Percentiles rank a stretch among this genome's conserved stretches.
Conservation (phyloP, 1,140 invertebrate genomes). For the Atta texana region DNA sequence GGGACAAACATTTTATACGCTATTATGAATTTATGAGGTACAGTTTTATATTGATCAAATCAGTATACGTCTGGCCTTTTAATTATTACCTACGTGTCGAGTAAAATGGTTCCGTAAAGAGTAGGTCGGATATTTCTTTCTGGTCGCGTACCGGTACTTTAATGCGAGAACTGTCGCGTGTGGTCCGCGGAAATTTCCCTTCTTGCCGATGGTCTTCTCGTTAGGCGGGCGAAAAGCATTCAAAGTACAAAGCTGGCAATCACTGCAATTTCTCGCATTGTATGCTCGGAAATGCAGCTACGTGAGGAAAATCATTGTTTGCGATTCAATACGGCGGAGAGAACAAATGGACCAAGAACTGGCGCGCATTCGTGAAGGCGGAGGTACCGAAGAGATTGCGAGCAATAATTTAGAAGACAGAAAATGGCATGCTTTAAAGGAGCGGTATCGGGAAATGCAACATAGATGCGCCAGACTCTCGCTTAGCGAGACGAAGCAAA, state of each 20-base stretch:
- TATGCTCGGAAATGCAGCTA: conserved; percentile 61
- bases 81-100: conserved; percentile 41
- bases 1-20: background rate
- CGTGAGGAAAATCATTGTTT: conserved; percentile 74
- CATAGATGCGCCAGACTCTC: background rate
- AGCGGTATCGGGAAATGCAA: background rate
- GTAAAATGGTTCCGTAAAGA: conserved; percentile 16
- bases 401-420: conserved; percentile 66
- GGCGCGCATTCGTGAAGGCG: conserved; percentile 30
- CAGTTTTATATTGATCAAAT: conserved; percentile 8
- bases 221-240: conserved; percentile 46
- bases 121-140: conserved; percentile 41
- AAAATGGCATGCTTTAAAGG: conserved; percentile 44
- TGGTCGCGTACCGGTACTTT: conserved; percentile 43
- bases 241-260: conserved; percentile 71
- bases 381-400: conserved; percentile 54
- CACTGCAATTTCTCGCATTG: conserved; percentile 74
- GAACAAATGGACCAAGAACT: background rate
- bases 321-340: conserved; percentile 50
- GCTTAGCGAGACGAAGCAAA: background rate
- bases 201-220: conserved; percentile 35
- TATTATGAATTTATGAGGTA: background rate
- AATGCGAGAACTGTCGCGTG: conserved; percentile 51
- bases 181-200: conserved; percentile 53
- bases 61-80: background rate